A percentile compares a stretch with the other conserved stretches of the same genome.
Conservation (phyloP, 2,888 invertebrate species). For the Ferdinandea cuprea region DNA sequence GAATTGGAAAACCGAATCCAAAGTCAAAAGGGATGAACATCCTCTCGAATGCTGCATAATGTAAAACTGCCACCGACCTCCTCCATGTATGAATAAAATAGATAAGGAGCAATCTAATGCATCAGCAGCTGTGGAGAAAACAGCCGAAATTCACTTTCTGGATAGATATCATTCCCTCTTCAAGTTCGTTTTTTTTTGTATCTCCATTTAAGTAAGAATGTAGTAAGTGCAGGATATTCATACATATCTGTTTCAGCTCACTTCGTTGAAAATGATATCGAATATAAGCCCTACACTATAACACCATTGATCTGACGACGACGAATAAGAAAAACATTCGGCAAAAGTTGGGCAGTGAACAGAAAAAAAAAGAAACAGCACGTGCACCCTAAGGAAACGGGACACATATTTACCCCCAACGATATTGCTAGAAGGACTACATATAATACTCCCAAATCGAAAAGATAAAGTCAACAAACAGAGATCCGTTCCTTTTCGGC, state of each 20-base stretch:
- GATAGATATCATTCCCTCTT: constrained; percentile 41
- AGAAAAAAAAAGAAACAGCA: constrained; percentile 19
- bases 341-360: constrained; percentile 34
- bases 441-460: constrained; percentile 54
- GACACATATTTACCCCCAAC: constrained; percentile 1
- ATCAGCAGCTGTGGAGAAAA: constrained; percentile 70
- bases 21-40: constrained; percentile 31
- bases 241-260: constrained; percentile 67
- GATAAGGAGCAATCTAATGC: constrained; percentile 71
- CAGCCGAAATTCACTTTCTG: constrained; percentile 55
- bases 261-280: constrained; percentile 64
- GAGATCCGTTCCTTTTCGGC: constrained; percentile 71
- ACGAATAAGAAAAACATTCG: no score
- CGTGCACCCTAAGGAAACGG: constrained; percentile 9
- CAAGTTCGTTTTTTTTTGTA: constrained; percentile 9
- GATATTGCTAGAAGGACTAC: constrained; percentile 2
- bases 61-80: not conserved
- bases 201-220: constrained; percentile 50
- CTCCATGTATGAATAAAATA: constrained; percentile 49
- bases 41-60: constrained; percentile 19
- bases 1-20: not conserved
- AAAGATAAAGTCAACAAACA: constrained; percentile 74
- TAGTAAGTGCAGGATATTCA: constrained; percentile 65
- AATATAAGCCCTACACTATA: constrained; percentile 67
- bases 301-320: constrained; percentile 60